These are phyloP conservation scores for Meleagris gallopavo DNA, from an alignment of 2,113 vertebrate species.

Conservation along the genomic window DNA sequence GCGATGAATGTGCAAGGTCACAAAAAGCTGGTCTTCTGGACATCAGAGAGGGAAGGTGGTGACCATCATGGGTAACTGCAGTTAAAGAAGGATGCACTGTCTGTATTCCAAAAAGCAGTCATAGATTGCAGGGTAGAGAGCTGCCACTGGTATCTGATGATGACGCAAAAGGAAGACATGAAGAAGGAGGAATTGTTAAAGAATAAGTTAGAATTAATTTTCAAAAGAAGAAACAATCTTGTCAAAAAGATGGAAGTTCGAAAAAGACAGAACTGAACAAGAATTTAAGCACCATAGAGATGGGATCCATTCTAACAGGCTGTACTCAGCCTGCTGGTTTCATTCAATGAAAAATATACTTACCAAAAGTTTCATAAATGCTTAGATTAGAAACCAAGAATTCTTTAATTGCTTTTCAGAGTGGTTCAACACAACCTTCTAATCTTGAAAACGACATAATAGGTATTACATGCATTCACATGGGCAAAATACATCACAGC, in stretches of 20 bases:
- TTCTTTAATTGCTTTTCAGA: background rate
- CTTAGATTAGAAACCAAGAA: background rate
- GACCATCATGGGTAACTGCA: background rate
- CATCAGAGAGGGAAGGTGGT: background rate
- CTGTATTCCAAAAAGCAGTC: background rate
- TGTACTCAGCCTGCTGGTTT: background rate
- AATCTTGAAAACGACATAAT: background rate
- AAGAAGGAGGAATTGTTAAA: background rate
- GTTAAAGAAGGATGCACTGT: background rate
- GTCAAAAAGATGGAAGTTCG: background rate
- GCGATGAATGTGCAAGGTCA: background rate
- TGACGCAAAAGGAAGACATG: background rate
- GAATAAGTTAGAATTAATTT: background rate
- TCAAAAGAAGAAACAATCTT: background rate
- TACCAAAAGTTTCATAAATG: background rate
- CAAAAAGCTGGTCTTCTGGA: background rate
- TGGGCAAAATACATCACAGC: background rate
- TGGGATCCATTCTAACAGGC: background rate
- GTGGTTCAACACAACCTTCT: background rate
- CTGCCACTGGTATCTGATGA: background rate
- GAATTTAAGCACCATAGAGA: background rate
- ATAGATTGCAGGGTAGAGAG: background rate
- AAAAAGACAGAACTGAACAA: background rate
- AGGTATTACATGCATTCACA: background rate
- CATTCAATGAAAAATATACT: background rate